Evolutionary conservation across 2,113 vertebrate genomes (phyloP).

Genomic region (Oxyura jamaicensis): DNA sequence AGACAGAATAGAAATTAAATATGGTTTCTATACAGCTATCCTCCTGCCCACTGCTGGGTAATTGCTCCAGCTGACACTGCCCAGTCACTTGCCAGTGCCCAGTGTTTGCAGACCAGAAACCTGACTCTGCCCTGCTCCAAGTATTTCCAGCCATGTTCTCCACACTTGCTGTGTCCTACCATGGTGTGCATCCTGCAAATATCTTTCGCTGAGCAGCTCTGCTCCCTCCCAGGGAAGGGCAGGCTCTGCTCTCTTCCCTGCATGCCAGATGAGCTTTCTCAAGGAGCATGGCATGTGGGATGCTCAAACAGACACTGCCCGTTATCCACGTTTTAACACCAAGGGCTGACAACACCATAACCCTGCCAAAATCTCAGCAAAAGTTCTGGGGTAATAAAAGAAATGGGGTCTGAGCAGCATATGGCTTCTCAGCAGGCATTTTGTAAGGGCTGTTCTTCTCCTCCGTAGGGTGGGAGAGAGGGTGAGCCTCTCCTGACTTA

Average conservation of each 20-base stretch:
- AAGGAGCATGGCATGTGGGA: not conserved
- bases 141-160: not conserved
- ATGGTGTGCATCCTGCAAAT: not conserved
- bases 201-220: not conserved
- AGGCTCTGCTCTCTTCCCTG: not conserved
- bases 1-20: not conserved
- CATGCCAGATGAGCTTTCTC: accelerated
- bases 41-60: not conserved
- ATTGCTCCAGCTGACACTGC: not conserved
- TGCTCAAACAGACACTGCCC: not conserved
- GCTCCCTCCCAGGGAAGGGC: not conserved
- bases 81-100: not conserved
- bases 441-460: not conserved
- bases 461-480: not conserved
- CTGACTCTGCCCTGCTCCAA: not conserved
- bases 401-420: not conserved
- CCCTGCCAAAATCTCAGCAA: not conserved
- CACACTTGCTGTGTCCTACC: not conserved
- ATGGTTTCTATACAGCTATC: not conserved
- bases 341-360: accelerated
- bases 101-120: not conserved
- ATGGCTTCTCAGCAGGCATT: accelerated
- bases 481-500: not conserved
- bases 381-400: not conserved
- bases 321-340: accelerated